Base-by-base conservation (phyloP, 2,888 invertebrate genomes). In the Pandemis corylana region DNA sequence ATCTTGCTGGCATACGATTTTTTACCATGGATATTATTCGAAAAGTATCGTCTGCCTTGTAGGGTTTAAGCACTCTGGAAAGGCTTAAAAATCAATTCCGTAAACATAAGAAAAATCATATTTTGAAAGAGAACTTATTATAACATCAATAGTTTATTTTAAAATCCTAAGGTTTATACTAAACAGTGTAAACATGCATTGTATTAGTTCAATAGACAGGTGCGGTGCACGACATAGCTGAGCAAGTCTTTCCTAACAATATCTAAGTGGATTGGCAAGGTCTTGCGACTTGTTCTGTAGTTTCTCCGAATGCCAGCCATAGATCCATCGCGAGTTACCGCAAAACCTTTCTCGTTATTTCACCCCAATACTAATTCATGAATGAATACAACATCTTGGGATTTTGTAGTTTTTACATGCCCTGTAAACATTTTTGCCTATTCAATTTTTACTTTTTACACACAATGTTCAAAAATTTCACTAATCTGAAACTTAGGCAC, bases 241-340 rank as follows among this genome's bases (percentile, higher is more conserved):
- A 62, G 44, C 65, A 70, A 69, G 63, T 67, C 68, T 77, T 76
- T 79, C 78, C 77, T 78, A 80, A 81, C 77, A 79, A 80, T 78
- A 79, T 67, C 72, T 76, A 76, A 79, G 77, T 80, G 79, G 78
- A 83, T 82, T 83, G 78, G 80, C 81, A 53, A 77, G 77, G 73
- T 72, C 78, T 82, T 81, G 82, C 79, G 77, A 78, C 78, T 81
- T 75, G 78, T 71, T 79, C 77, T 77, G 77, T 79, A 77, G 79
- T 79, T 80, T 82, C 72, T 72, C 75, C 79, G 80, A 85, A 81
- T 82, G 81, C 81, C 80, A 82, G 77, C 68, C 76, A 77, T 70
- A 69, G 66, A 62, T 66, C 61, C 42, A 66, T 15, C 36, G 53
- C 53, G 41, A 44, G 66, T 62, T 6, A 56, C 56, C 56, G 28